phyloP scores from a whole-genome alignment of 2,797 vertebrate genomes.

The Syngnathus acus region DNA sequence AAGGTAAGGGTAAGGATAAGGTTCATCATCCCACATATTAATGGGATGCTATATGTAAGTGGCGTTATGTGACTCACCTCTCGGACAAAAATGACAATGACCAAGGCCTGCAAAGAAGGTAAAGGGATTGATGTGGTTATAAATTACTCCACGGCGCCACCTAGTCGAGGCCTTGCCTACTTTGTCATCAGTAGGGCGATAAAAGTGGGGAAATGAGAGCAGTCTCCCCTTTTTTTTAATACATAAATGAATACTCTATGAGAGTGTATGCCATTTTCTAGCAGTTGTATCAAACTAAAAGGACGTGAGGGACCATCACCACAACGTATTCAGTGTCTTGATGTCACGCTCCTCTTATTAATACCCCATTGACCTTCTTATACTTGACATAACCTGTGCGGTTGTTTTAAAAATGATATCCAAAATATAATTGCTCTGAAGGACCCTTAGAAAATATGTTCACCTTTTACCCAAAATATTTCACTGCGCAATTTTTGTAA shows the following conservation, averaged over 20 bases:
- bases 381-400: constrained; percentile 60
- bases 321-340: constrained; percentile 44
- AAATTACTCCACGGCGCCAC: constrained; percentile 79
- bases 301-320: constrained; percentile 55
- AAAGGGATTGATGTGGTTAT: constrained; percentile 78
- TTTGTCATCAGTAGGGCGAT: constrained; percentile 74
- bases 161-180: constrained; percentile 69
- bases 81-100: constrained; percentile 75
- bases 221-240: constrained; percentile 72
- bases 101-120: constrained; percentile 74
- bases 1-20: constrained; percentile 67
- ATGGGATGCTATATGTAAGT: constrained; percentile 71
- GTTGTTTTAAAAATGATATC: constrained; percentile 56
- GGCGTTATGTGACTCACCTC: constrained; percentile 75
- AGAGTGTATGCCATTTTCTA: constrained; percentile 63
- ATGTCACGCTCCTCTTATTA: constrained; percentile 53
- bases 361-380: constrained; percentile 70
- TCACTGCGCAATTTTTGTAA: constrained; percentile 78
- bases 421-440: constrained; percentile 72
- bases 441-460: constrained; percentile 60
- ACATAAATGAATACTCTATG: constrained; percentile 81
- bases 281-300: constrained; percentile 46
- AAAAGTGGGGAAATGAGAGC: constrained; percentile 72
- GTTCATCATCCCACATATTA: constrained; percentile 73
- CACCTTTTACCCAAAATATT: constrained; percentile 76